Evolutionary conservation across 2,888 invertebrate species (phyloP), one percentile per base, ranked within the genome.

Genomic region (Caenorhabditis uteleia): DNA sequence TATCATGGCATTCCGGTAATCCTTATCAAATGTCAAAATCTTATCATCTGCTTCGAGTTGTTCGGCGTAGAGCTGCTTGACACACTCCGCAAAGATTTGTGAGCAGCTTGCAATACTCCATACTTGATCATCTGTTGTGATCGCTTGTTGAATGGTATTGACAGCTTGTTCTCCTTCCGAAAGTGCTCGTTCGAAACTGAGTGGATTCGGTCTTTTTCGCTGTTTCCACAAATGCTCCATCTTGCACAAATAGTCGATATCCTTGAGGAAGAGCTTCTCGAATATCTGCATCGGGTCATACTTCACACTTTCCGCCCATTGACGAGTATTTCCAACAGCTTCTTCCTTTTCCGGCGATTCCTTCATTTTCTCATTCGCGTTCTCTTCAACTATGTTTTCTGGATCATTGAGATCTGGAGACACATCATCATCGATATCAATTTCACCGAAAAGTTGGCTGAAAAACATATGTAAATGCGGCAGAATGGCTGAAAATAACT

Each of bases 211-310:
- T 0, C 91, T 88, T 40, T 79, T 75, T 26, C 97, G 88, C 58
- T 89, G 90, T 85, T 92, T 91, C 98, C 98, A 99, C 50, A 99
- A 86, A 83, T 94, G 91, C 75, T 90, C 89, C 95, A 99, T 97
- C 2, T 90, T 90, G 55, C 95, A 86, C 67, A 99, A 87, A 84
- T 97, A 97, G 62, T 91, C 89, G 50, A 99, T 94, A 84, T 99
- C 98, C 83, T 93, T 92, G 64, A 89, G 87, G 85, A 97, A 98
- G 59, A 98, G 88, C 86, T 98, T 98, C 36, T 90, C 88, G 80
- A 97, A 95, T 14, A 98, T 84, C 82, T 91, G 91, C 74, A 89
- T 88, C 0, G 92, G 87, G 80, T 95, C 89, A 83, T 94, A 97
- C 68, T 89, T 88, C 36, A 88, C 88, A 12, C 90, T 89, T 61